A percentile compares a stretch with the other conserved stretches of the same genome.
phyloP scores from a whole-genome alignment of 2,888 invertebrate genomes.

The Apoda limacodes region DNA sequence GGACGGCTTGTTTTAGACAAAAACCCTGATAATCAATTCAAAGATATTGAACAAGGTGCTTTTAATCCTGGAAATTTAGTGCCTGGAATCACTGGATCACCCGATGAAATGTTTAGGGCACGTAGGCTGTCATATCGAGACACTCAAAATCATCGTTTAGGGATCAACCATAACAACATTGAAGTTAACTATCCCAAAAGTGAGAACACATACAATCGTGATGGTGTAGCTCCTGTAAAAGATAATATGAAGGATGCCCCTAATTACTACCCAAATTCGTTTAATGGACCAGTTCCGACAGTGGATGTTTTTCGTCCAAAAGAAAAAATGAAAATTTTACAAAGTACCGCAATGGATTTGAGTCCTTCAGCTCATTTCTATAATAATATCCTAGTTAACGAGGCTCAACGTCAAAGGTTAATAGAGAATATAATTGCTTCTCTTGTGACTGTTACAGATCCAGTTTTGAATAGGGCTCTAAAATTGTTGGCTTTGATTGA shows the following conservation, averaged over 20 bases:
- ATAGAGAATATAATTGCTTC: constrained; percentile 6
- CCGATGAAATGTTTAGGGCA: constrained; percentile 2
- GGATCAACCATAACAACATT: constrained; percentile 17
- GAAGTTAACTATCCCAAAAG: constrained; percentile 15
- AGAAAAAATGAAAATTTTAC: constrained; percentile 7
- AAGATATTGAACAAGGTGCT: constrained; percentile 1
- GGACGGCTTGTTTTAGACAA: constrained; percentile 84
- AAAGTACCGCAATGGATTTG: constrained; percentile 12
- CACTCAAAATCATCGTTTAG: constrained; percentile 16
- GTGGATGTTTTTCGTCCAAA: constrained; percentile 30
- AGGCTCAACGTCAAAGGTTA: constrained; percentile 8
- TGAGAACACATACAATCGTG: constrained; percentile 16
- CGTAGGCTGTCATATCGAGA: constrained; percentile 8
- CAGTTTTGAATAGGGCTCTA: constrained; percentile 82
- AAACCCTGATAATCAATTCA: constrained; percentile 75
- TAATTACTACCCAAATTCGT: no score
- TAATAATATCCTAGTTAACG: constrained; percentile 26
- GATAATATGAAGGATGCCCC: constrained; percentile 85
- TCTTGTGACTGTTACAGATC: constrained; percentile 6
- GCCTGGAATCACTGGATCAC: constrained; percentile 1
- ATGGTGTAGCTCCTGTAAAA: constrained; percentile 70
- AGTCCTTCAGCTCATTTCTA: constrained; percentile 79
- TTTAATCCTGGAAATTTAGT: constrained; percentile 5
- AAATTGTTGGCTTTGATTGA: constrained; percentile 80
- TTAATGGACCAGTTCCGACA: constrained; percentile 78